Percentiles rank a stretch among this genome's conserved stretches.
phyloP scores from a whole-genome alignment of 2,797 vertebrate genomes.

The Gephyroberyx darwinii region DNA sequence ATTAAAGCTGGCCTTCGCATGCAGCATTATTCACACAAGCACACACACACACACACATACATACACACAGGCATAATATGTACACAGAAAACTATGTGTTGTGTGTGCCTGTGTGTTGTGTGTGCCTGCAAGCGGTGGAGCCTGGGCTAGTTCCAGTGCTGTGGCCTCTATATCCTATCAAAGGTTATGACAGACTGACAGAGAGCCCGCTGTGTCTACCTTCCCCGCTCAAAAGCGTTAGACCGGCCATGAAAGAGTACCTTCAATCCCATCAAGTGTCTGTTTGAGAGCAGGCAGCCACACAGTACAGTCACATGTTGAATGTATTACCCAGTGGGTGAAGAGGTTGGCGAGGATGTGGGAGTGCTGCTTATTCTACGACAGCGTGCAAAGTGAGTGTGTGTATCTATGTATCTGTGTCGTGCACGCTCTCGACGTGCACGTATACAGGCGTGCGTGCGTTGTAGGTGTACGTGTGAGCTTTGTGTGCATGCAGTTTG shows the following conservation, averaged over 20 bases:
- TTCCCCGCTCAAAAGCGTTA: conserved; percentile 45
- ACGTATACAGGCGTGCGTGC: conserved; percentile 13
- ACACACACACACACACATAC: conserved; percentile 48
- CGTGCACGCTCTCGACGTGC: conserved; percentile 7
- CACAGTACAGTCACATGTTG: conserved; percentile 54
- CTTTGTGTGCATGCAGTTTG: conserved; percentile 1
- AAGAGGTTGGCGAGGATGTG: conserved; percentile 47
- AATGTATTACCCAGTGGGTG: conserved; percentile 60
- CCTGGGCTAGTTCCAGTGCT: conserved; percentile 32
- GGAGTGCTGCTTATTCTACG: conserved; percentile 11
- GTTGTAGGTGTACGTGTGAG: conserved; percentile 44
- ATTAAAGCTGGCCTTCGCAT: conserved; percentile 82
- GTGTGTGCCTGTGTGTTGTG: conserved; percentile 44
- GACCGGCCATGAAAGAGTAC: conserved; percentile 50
- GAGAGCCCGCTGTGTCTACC: conserved; percentile 57
- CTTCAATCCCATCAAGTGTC: conserved; percentile 64
- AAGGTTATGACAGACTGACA: conserved; percentile 60
- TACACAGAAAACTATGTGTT: conserved; percentile 52
- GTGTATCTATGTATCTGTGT: conserved; percentile 8
- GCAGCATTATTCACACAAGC: conserved; percentile 71
- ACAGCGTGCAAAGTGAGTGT: conserved; percentile 1
- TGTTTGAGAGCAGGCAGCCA: conserved; percentile 45
- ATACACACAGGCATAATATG: conserved; percentile 35
- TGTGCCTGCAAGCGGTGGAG: conserved; percentile 54
- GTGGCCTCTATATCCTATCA: conserved; percentile 55